These are phyloP conservation scores for Sylvia borin DNA, from an alignment of 2,797 vertebrate species.

Conservation along the genomic window DNA sequence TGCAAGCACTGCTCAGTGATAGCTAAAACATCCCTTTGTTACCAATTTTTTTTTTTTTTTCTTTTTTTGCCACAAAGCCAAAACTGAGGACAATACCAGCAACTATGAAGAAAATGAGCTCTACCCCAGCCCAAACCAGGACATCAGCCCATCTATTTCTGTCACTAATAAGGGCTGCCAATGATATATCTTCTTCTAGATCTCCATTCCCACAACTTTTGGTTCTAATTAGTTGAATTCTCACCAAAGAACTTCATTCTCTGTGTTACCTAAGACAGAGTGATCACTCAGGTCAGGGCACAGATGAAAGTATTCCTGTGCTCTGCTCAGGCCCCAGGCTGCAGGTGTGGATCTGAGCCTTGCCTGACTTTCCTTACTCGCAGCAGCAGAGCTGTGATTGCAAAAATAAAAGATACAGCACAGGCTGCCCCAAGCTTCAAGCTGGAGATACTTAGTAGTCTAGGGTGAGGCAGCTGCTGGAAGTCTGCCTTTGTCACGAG, in stretches of 20 bases:
- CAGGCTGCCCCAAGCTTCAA: neutral
- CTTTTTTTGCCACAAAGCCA: neutral
- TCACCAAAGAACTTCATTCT: neutral
- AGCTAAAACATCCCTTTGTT: neutral
- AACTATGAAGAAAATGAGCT: neutral
- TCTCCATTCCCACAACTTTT: neutral
- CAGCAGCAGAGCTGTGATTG: neutral
- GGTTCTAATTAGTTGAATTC: neutral
- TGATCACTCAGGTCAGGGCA: accelerated
- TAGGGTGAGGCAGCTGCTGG: neutral
- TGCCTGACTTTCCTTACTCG: accelerated
- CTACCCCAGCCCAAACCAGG: neutral
- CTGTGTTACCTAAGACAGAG: neutral
- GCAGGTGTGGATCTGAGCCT: neutral
- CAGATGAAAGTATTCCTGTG: neutral
- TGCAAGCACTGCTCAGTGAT: neutral
- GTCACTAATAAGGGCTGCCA: neutral
- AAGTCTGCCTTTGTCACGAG: neutral
- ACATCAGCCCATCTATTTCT: neutral
- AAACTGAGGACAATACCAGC: accelerated
- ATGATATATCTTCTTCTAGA: neutral
- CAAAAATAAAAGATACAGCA: neutral
- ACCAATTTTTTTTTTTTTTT: neutral
- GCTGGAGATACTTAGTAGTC: neutral
- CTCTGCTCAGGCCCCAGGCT: neutral